Evolutionary conservation across 2,797 vertebrate genomes (phyloP).

Genomic region (Gila robusta): DNA sequence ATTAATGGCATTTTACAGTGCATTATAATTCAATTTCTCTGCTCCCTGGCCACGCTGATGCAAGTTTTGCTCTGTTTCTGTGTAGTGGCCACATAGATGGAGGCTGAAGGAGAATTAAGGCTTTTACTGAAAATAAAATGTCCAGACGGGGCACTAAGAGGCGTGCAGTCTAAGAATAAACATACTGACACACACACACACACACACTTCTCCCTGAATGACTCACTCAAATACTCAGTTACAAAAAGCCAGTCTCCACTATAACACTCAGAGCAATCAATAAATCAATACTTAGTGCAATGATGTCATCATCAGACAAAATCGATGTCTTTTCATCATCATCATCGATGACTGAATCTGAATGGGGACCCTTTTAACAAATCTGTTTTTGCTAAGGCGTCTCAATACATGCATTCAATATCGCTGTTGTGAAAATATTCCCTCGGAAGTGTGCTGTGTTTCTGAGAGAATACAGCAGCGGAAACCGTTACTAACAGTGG

Average conservation of each 20-base stretch:
- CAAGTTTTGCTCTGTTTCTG: slow-evolving; percentile 31
- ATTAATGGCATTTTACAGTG: neutral
- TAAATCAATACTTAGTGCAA: slow-evolving; percentile 72
- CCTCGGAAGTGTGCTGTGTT: neutral
- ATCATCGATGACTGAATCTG: slow-evolving; percentile 28
- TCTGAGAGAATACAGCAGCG: slow-evolving; percentile 6
- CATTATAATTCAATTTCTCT: neutral
- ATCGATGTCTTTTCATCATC: no score
- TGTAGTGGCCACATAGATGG: slow-evolving; percentile 52
- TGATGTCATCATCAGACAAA: slow-evolving; percentile 57
- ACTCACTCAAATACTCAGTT: slow-evolving; percentile 54
- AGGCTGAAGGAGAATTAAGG: slow-evolving; percentile 45
- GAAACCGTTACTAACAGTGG: neutral
- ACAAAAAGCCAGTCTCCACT: slow-evolving; percentile 19
- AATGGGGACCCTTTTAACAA: neutral
- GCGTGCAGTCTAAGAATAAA: slow-evolving; percentile 66
- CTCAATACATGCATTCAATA: neutral
- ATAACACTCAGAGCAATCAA: slow-evolving; percentile 69
- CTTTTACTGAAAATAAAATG: slow-evolving; percentile 33
- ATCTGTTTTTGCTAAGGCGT: neutral
- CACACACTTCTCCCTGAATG: slow-evolving; percentile 12
- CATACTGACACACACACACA: neutral
- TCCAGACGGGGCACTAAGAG: slow-evolving; percentile 45
- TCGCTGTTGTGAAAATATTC: neutral
- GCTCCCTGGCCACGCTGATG: neutral